Evolutionary conservation across 2,888 invertebrate species (phyloP).

Genomic region (Perizoma affinitatum): DNA sequence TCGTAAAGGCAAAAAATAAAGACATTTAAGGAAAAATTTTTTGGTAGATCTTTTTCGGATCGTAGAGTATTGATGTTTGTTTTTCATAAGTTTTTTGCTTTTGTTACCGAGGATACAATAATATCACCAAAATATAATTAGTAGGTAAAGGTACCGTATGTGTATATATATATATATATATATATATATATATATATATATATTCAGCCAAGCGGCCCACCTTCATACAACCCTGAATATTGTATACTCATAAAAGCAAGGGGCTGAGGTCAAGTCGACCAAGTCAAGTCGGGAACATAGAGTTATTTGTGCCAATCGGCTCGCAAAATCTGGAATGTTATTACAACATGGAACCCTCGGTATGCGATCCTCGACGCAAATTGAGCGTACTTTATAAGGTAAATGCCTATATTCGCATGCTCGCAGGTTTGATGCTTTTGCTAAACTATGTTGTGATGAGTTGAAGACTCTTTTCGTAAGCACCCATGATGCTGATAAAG

Average conservation of each 20-base stretch:
- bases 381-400: conserved; percentile 18
- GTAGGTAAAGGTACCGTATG: too few species aligned
- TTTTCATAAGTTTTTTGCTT: neutral
- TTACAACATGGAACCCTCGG: conserved; percentile 28
- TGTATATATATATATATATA: too few species aligned
- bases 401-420: conserved; percentile 18
- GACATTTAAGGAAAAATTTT: neutral
- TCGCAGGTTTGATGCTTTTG: conserved; percentile 6
- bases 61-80: neutral
- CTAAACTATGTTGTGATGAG: conserved; percentile 8
- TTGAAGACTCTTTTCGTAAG: conserved; percentile 3
- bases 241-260: conserved; percentile 32
- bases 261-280: conserved; percentile 28
- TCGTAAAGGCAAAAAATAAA: neutral
- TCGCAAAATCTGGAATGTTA: conserved; percentile 37
- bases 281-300: conserved; percentile 14
- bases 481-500: neutral
- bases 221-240: conserved; percentile 24
- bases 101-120: too few species aligned
- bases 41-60: too few species aligned
- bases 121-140: too few species aligned
- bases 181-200: too few species aligned
- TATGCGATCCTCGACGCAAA: conserved; percentile 22
- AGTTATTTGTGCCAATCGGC: conserved; percentile 33
- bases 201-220: conserved; percentile 20